Evolutionary conservation across 1,140 invertebrate genomes (phyloP).

Genomic region (Aphelenchoides fujianensis): DNA sequence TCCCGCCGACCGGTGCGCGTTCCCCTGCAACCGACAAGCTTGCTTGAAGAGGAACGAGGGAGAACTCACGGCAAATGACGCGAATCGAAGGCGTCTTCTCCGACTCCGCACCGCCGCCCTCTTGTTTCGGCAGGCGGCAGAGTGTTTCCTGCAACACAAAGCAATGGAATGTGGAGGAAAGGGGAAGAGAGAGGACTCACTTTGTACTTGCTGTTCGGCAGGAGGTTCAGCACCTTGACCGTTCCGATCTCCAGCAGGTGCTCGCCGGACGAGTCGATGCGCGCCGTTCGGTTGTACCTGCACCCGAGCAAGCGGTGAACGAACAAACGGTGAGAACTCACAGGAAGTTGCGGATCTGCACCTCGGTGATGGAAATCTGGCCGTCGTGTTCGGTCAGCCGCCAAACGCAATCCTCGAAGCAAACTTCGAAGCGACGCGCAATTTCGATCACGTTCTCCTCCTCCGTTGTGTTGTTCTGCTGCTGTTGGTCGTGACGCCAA

Average conservation of each 20-base stretch:
- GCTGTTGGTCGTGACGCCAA: constrained; percentile 22
- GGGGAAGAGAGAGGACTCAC: constrained; percentile 51
- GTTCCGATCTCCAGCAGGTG: constrained; percentile 95
- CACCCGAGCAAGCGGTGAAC: too few relatives aligned
- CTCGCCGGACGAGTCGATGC: constrained; percentile 92
- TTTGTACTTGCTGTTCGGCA: constrained; percentile 89
- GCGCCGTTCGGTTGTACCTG: constrained; percentile 88
- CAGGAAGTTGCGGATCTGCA: constrained; percentile 90
- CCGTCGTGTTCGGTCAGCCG: constrained; percentile 92
- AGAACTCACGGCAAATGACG: constrained; percentile 56
- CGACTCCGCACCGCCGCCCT: constrained; percentile 4
- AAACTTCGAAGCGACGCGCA: constrained; percentile 88
- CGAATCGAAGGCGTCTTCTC: constrained; percentile 56
- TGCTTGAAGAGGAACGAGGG: constrained; percentile 40
- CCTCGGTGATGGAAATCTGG: constrained; percentile 90
- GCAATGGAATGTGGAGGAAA: too few relatives aligned
- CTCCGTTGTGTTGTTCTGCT: constrained; percentile 3
- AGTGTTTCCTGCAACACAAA: constrained; percentile 55
- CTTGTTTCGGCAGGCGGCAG: constrained; percentile 32
- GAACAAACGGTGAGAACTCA: too few relatives aligned
- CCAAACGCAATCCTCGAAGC: constrained; percentile 98
- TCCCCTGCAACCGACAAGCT: neutral
- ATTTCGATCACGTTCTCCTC: constrained; percentile 68
- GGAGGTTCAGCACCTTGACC: constrained; percentile 85
- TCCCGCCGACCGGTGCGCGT: constrained; percentile 74